Evolutionary conservation across 2,113 vertebrate genomes (phyloP).

Genomic region (Oncorhynchus clarkii): DNA sequence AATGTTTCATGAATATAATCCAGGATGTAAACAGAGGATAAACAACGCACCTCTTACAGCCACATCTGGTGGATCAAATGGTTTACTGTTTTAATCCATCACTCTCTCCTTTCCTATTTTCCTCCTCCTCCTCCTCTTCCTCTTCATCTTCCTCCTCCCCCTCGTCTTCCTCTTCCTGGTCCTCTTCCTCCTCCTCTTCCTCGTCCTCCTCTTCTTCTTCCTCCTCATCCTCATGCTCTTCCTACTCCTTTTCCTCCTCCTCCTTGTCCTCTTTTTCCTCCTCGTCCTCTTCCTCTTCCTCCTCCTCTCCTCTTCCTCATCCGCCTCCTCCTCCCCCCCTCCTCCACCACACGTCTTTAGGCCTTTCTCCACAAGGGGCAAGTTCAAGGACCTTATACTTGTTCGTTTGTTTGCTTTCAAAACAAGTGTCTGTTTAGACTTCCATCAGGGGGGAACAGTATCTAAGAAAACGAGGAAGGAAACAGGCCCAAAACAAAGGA

Average conservation of each 20-base stretch:
- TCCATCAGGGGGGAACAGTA: conserved; percentile 57
- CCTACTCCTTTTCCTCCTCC: too few relatives aligned
- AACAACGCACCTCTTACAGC: too few relatives aligned
- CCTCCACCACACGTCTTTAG: background rate
- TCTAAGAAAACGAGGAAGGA: conserved; percentile 77
- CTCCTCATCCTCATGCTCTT: rapidly evolving
- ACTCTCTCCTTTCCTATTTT: background rate
- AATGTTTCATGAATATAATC: too few relatives aligned
- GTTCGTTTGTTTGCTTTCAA: conserved; percentile 62
- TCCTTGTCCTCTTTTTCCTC: background rate
- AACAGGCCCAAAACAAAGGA: conserved; percentile 73
- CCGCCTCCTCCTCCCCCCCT: background rate
- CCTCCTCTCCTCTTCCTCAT: background rate
- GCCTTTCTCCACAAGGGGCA: conserved; percentile 15
- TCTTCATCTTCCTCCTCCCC: background rate
- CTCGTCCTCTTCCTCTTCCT: too few relatives aligned
- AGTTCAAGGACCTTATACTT: conserved; percentile 48
- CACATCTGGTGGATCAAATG: too few relatives aligned
- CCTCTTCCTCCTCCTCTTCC: background rate
- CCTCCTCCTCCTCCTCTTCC: background rate
- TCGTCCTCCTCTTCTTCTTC: rapidly evolving
- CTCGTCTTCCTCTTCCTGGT: background rate
- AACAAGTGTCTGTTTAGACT: conserved; percentile 72
- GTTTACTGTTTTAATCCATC: background rate
- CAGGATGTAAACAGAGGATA: too few relatives aligned